Base-by-base conservation (phyloP, 2,797 vertebrate species). In the Chloroceryle inda region DNA sequence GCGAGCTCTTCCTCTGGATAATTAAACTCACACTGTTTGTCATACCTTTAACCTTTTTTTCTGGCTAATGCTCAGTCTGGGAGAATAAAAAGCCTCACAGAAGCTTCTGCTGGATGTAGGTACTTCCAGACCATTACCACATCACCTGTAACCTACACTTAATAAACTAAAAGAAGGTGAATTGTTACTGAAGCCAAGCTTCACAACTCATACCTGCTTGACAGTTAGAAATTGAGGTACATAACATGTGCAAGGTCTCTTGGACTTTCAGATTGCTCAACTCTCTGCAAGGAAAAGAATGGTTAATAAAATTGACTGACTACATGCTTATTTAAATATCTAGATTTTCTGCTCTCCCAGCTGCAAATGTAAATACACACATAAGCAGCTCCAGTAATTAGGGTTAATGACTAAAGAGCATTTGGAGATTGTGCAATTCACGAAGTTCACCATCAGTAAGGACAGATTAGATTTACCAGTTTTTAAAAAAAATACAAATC, bases 351-450 rank as follows among this genome's bases (percentile, higher is more conserved):
- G 8, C 45, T 89, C 55, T 91, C 47, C 18, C 40, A 10, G 24
- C 73, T 79, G 55, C 62, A 89, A 81, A 69, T 68, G 49, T 62
- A 91, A 91, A 75, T 89, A 52, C 71, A 38, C 24, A 23, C 53
- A 53, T 45, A 83, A 88, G 71, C 62, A 75, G 47, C 64, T 69
- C 40, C 40, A n/a, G 69, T 81, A 94, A 94, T 92, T 77, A 88
- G 81, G 31, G 81, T 76, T 91, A 94, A 90, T 91, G 79, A 77
- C 81, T 92, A 61, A 88, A 88, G 64, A 75, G 66, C 75, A n/a
- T 93, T 81, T 69, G 75, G 78, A 94, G 72, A 76, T 73, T 5
- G 19, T 87, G 62, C 49, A 68, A 29, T 85, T 85, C 56, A n/a
- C 55, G 22, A 83, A 88, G 66, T 63, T 72, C 50, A 85, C 68